A percentile compares a stretch with the other conserved stretches of the same genome.
phyloP scores from a whole-genome alignment of 2,113 vertebrate genomes.

The Eira barbara region DNA sequence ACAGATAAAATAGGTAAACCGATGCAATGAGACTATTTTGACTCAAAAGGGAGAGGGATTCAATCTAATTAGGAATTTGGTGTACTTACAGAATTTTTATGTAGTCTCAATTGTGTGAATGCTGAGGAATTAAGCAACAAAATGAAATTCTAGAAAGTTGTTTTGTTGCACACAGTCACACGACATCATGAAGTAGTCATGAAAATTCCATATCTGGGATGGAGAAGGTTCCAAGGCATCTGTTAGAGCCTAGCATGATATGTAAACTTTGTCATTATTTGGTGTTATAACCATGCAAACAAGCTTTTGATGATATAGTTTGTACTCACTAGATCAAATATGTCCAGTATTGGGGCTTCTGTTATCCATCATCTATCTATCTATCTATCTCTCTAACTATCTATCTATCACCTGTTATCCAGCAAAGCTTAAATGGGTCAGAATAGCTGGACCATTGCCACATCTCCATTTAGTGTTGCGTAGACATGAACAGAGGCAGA shows the following conservation, averaged over 20 bases:
- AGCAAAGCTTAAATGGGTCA: neutral
- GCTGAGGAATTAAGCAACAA: slow-evolving; percentile 4
- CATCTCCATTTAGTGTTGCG: neutral
- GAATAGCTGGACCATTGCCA: neutral
- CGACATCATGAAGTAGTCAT: neutral
- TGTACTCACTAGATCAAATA: neutral
- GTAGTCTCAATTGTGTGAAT: neutral
- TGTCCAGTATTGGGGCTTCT: neutral
- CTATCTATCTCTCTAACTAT: too few species aligned
- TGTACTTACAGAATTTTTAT: neutral
- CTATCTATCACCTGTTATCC: neutral
- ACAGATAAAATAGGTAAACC: slow-evolving; percentile 40
- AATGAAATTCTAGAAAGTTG: neutral
- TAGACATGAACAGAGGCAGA: too few species aligned
- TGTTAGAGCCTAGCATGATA: neutral
- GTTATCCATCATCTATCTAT: neutral
- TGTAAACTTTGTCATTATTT: neutral
- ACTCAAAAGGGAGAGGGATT: neutral
- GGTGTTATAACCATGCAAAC: neutral
- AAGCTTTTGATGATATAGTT: neutral
- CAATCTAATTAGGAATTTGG: neutral
- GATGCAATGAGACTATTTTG: neutral
- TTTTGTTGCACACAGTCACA: neutral
- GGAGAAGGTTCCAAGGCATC: neutral
- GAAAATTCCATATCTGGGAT: neutral